A percentile compares a stretch with the other conserved stretches of the same genome.
Evolutionary conservation across 2,888 invertebrate species (phyloP).

Genomic region (Drosophila parthenogenetica): DNA sequence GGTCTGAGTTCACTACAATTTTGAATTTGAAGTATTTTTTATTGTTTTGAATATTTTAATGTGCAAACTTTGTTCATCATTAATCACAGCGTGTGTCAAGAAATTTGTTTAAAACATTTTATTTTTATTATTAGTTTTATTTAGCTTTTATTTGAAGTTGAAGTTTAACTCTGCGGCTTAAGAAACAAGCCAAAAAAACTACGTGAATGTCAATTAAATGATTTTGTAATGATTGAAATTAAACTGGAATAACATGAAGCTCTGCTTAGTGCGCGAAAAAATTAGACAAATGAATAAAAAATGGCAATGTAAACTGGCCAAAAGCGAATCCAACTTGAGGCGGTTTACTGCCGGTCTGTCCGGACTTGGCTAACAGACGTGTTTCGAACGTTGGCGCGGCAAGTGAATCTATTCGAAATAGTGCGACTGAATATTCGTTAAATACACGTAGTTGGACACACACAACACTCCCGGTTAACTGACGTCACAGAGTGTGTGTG

Average conservation of each 20-base stretch:
- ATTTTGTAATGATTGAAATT: slow-evolving; percentile 6
- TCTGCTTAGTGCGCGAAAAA: slow-evolving; percentile 17
- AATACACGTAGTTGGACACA: slow-evolving; percentile 10
- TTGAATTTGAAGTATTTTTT: not conserved
- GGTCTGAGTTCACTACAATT: no score
- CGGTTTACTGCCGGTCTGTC: slow-evolving; percentile 15
- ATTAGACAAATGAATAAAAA: not conserved
- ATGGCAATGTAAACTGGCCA: slow-evolving; percentile 23
- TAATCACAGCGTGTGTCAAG: slow-evolving; percentile 14
- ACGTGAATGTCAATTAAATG: slow-evolving; percentile 17
- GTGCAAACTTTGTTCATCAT: slow-evolving; percentile 19
- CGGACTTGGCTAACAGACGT: slow-evolving; percentile 52
- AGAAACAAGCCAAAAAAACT: not conserved
- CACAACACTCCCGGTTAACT: slow-evolving; percentile 17
- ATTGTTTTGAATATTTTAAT: slow-evolving; percentile 10
- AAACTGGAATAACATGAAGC: slow-evolving; percentile 26
- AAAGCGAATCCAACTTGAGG: slow-evolving; percentile 18
- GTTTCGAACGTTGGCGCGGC: slow-evolving; percentile 56
- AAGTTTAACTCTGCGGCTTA: not conserved
- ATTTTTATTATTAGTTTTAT: not conserved
- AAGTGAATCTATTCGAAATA: slow-evolving; percentile 49
- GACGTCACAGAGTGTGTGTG: slow-evolving; percentile 10
- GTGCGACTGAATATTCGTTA: slow-evolving; percentile 4
- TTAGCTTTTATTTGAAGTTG: not conserved
- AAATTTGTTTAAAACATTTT: slow-evolving; percentile 6